phyloP scores from a whole-genome alignment of 2,113 vertebrate genomes.

The Tenebrosternarchus preto region DNA sequence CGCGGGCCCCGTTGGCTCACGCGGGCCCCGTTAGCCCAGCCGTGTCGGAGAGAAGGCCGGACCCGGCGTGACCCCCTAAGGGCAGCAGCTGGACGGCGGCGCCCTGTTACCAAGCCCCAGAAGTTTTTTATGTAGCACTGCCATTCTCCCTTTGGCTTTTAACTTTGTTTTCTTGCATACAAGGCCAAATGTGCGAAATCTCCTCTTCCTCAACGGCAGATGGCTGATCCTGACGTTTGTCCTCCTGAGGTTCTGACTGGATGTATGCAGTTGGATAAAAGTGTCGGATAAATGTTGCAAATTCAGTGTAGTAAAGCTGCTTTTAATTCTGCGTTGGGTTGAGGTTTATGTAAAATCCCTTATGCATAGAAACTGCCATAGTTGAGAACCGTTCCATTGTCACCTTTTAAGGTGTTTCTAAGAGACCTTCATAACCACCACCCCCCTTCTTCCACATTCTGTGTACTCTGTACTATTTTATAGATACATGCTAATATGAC shows the following conservation, averaged over 20 bases:
- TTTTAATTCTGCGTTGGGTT: not conserved
- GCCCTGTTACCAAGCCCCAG: conserved; percentile 80
- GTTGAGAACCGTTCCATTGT: not conserved
- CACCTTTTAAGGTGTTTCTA: not conserved
- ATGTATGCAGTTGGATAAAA: too few species aligned
- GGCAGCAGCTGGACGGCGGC: conserved; percentile 76
- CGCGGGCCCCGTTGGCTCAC: conserved; percentile 58
- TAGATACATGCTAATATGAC: not conserved
- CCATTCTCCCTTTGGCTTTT: conserved; percentile 69
- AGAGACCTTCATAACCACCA: not conserved
- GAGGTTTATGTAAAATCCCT: too few species aligned
- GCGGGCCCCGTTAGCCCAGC: conserved; percentile 54
- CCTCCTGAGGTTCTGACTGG: not conserved
- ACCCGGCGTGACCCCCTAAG: conserved; percentile 68
- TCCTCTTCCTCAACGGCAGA: not conserved
- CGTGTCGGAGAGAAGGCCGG: conserved; percentile 66
- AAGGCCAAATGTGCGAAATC: conserved; percentile 72
- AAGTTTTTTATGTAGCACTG: conserved; percentile 79
- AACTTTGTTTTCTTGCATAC: conserved; percentile 73
- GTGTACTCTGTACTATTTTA: not conserved
- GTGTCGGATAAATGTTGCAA: too few species aligned
- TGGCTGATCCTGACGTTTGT: not conserved
- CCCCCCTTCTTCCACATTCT: not conserved
- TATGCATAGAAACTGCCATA: too few species aligned
- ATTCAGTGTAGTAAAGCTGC: not conserved